Conservation (phyloP, 2,888 invertebrate genomes). For the Habroteleia sp. region DNA sequence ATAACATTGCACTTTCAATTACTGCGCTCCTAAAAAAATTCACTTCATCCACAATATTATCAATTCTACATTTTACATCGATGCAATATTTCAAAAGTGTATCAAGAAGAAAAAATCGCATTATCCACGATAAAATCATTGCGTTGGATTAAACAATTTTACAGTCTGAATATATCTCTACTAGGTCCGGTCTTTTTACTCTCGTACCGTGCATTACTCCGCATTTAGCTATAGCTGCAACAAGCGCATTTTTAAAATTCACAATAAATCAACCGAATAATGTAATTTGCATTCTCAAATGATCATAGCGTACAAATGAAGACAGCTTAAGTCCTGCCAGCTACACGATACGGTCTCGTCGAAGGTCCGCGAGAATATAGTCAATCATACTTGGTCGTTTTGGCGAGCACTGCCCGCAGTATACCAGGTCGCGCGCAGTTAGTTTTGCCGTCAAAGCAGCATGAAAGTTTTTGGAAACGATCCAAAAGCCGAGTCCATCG, state of each 20-base stretch:
- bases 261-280: conserved; percentile 34
- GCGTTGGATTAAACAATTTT: conserved; percentile 6
- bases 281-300: conserved; percentile 35
- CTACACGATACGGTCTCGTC: background rate
- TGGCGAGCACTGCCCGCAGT: conserved; percentile 33
- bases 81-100: conserved; percentile 7
- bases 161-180: conserved; percentile 5
- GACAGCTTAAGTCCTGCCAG: conserved; percentile 5
- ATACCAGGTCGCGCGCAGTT: conserved; percentile 65
- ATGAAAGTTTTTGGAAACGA: conserved; percentile 71
- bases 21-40: no score
- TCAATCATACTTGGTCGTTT: conserved; percentile 55
- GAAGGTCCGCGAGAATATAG: conserved; percentile 47
- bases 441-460: conserved; percentile 76
- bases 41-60: background rate
- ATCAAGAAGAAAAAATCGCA: conserved; percentile 15
- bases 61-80: background rate
- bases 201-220: conserved; percentile 6
- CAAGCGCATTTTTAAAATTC: conserved; percentile 33
- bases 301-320: conserved; percentile 44
- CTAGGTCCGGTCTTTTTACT: conserved; percentile 4
- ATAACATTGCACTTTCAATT: no score
- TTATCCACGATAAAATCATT: conserved; percentile 1
- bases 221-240: conserved; percentile 32
- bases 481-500: conserved; percentile 66